Percentiles rank a stretch among this genome's conserved stretches.
Evolutionary conservation across 1,140 invertebrate species (phyloP).

Genomic region (Chrysoperla carnea): DNA sequence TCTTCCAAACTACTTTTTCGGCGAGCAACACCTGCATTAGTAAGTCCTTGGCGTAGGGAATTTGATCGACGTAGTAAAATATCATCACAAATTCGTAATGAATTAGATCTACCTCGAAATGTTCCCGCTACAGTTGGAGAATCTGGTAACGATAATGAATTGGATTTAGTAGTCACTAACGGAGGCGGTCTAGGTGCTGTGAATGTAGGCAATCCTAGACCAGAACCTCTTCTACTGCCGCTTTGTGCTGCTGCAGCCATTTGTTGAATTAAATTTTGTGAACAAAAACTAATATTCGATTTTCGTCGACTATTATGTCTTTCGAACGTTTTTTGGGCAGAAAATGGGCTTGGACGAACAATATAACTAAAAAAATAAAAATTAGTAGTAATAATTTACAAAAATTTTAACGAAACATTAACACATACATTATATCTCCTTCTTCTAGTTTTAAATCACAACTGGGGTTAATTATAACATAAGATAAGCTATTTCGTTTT

Average conservation of each 20-base stretch:
- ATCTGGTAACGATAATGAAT: slow-evolving; percentile 72
- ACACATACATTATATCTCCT: slow-evolving; percentile 83
- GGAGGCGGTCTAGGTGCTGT: slow-evolving; percentile 51
- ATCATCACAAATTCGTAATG: slow-evolving; percentile 66
- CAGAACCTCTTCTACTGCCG: slow-evolving; percentile 35
- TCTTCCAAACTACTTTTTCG: slow-evolving; percentile 70
- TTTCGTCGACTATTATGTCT: slow-evolving; percentile 77
- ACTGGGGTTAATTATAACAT: slow-evolving; percentile 96
- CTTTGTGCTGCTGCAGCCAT: slow-evolving; percentile 30
- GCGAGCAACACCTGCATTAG: slow-evolving; percentile 26
- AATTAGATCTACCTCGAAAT: slow-evolving; percentile 65
- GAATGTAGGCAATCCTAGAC: slow-evolving; percentile 37
- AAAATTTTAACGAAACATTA: neutral
- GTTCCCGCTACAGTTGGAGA: slow-evolving; percentile 62
- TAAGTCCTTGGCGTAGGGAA: slow-evolving; percentile 60
- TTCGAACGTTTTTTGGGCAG: slow-evolving; percentile 85
- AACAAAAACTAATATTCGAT: slow-evolving; percentile 79
- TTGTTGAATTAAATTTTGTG: slow-evolving; percentile 47
- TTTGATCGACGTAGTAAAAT: slow-evolving; percentile 67
- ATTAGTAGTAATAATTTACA: neutral
- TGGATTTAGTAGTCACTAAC: slow-evolving; percentile 64
- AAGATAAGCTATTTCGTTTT: slow-evolving; percentile 81
- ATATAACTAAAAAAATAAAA: slow-evolving; percentile 43
- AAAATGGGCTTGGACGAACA: slow-evolving; percentile 78
- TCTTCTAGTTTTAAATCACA: slow-evolving; percentile 92